Evolutionary conservation across 2,888 invertebrate species (phyloP).

Genomic region (Alloplasta piceator): DNA sequence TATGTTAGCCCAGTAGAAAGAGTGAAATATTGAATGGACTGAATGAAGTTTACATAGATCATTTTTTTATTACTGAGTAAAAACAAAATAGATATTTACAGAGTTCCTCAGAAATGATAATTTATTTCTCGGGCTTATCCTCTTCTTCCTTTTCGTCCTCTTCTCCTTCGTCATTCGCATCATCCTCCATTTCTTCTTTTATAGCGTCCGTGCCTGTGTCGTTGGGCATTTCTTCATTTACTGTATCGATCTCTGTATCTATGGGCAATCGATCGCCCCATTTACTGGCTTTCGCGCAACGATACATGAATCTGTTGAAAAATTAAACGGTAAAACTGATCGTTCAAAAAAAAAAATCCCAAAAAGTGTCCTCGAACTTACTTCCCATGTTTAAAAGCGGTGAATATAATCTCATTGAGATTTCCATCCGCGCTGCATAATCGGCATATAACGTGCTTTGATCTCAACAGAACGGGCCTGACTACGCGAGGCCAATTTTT

Average conservation of each 20-base stretch:
- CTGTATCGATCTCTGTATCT: slow-evolving; percentile 76
- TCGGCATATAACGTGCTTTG: slow-evolving; percentile 90
- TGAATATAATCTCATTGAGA: slow-evolving; percentile 90
- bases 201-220: background rate
- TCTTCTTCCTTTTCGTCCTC: slow-evolving; percentile 7
- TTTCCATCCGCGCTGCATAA: slow-evolving; percentile 91
- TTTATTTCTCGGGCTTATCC: slow-evolving; percentile 24
- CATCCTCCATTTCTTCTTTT: slow-evolving; percentile 7
- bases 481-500: slow-evolving; percentile 92
- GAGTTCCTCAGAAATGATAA: background rate
- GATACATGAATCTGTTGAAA: slow-evolving; percentile 86
- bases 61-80: slow-evolving; percentile 12
- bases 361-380: slow-evolving; percentile 80
- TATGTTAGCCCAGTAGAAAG: too few relatives aligned
- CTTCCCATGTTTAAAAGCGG: slow-evolving; percentile 90
- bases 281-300: slow-evolving; percentile 88
- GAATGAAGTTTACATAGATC: background rate
- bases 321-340: slow-evolving; percentile 50
- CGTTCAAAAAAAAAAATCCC: slow-evolving; percentile 23
- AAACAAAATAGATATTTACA: slow-evolving; percentile 48
- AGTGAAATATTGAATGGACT: too few relatives aligned
- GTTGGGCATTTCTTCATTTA: slow-evolving; percentile 2
- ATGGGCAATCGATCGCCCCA: slow-evolving; percentile 94
- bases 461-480: slow-evolving; percentile 87
- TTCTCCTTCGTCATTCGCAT: background rate